These are phyloP conservation scores for Bos javanicus DNA, from an alignment of 2,113 vertebrate species.

Conservation along the genomic window DNA sequence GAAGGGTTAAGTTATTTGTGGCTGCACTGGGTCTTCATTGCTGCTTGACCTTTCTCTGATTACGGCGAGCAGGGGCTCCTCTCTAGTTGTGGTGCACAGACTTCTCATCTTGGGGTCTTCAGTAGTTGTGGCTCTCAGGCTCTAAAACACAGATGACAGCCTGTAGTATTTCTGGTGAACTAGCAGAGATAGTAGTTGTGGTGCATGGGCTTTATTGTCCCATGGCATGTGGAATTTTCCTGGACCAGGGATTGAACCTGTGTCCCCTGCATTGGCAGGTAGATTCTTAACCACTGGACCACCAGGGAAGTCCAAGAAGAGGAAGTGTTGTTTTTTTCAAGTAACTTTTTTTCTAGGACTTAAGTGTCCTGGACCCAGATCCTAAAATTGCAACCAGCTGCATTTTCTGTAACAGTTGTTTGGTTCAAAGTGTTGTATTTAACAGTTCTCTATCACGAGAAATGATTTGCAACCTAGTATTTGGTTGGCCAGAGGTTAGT, in stretches of 20 bases:
- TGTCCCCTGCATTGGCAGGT: not conserved
- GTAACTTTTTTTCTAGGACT: not conserved
- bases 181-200: not conserved
- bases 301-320: not conserved
- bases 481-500: not conserved
- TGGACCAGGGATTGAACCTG: not conserved
- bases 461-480: not conserved
- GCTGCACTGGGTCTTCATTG: not conserved
- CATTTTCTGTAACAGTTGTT: not conserved
- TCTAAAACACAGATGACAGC: not conserved
- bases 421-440: not conserved
- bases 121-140: not conserved
- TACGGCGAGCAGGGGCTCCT: not conserved
- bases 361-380: not conserved
- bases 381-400: not conserved
- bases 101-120: not conserved
- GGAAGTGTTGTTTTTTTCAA: not conserved
- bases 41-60: not conserved
- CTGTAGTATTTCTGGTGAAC: not conserved
- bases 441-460: not conserved
- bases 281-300: not conserved
- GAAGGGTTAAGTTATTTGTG: not conserved
- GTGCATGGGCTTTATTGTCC: not conserved
- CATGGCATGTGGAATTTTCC: not conserved
- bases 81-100: not conserved